A percentile compares a stretch with the other conserved stretches of the same genome.
phyloP scores from a whole-genome alignment of 1,140 invertebrate genomes.

The Sesamia nonagrioides region DNA sequence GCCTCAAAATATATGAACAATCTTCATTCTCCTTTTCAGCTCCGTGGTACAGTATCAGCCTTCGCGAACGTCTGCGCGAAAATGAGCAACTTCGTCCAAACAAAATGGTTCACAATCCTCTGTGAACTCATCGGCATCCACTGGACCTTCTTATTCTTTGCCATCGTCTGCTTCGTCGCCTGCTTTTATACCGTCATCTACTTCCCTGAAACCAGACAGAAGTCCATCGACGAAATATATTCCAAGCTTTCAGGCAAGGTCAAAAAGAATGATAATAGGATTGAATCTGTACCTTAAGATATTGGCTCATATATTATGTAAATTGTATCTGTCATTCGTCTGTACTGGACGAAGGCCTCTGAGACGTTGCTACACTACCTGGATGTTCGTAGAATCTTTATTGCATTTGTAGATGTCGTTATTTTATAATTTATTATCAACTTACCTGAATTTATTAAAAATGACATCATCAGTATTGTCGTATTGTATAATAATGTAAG shows the following conservation, averaged over 20 bases:
- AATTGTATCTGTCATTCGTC: background rate
- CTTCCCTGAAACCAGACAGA: constrained; percentile 79
- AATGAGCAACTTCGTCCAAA: constrained; percentile 81
- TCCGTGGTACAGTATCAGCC: constrained; percentile 79
- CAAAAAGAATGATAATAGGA: constrained; percentile 63
- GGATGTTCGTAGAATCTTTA: background rate
- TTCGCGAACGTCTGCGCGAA: constrained; percentile 81
- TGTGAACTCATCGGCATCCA: constrained; percentile 78
- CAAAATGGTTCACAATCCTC: constrained; percentile 80
- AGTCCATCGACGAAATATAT: constrained; percentile 80
- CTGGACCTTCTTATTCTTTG: constrained; percentile 80
- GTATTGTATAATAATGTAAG: too few species aligned
- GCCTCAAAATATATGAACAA: background rate
- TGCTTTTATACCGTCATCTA: constrained; percentile 72
- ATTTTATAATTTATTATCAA: too few species aligned
- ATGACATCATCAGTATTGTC: too few species aligned
- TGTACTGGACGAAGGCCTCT: background rate
- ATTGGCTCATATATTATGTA: background rate
- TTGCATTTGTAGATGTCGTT: background rate
- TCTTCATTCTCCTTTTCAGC: constrained; percentile 62
- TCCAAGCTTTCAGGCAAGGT: constrained; percentile 66
- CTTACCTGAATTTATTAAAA: too few species aligned
- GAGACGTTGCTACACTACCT: background rate
- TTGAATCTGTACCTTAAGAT: constrained; percentile 62
- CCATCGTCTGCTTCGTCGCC: constrained; percentile 72